These are phyloP conservation scores for Drosophila merina DNA, from an alignment of 2,888 invertebrate species.

Conservation along the genomic window DNA sequence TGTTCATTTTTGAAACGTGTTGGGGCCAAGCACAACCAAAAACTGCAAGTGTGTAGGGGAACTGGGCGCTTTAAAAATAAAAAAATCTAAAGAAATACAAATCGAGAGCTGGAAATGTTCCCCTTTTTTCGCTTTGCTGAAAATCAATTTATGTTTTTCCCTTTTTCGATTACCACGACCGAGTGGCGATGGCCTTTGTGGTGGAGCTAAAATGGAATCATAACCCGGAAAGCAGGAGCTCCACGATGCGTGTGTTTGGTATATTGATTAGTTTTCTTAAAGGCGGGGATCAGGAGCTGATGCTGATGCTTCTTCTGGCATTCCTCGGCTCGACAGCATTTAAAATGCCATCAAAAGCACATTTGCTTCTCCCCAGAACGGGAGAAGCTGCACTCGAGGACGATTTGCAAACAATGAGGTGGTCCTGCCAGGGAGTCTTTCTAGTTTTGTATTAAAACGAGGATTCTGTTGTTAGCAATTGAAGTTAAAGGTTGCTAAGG, in stretches of 20 bases:
- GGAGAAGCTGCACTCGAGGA: conserved; percentile 33
- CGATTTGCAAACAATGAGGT: conserved; percentile 12
- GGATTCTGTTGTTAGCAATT: not conserved
- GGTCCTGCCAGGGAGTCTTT: not conserved
- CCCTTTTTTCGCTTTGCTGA: conserved; percentile 25
- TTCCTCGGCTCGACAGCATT: conserved; percentile 39
- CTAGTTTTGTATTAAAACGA: not conserved
- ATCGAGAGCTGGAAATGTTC: conserved; percentile 27
- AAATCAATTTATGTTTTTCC: conserved; percentile 42
- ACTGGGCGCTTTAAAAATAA: not conserved
- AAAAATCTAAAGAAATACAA: conserved; percentile 3
- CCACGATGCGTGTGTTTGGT: conserved; percentile 11
- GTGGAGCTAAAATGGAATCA: conserved; percentile 32
- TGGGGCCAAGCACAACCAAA: conserved; percentile 12
- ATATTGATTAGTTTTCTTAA: conserved; percentile 39
- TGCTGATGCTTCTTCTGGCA: conserved; percentile 9
- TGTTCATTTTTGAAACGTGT: conserved; percentile 25
- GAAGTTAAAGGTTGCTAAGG: not conserved
- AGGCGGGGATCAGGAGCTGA: conserved; percentile 10
- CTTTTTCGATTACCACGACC: conserved; percentile 27
- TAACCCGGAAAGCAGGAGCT: conserved; percentile 22
- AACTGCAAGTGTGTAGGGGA: conserved; percentile 30
- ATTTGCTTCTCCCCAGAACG: conserved; percentile 52
- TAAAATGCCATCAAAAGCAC: conserved; percentile 72
- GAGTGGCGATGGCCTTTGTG: conserved; percentile 31